These are phyloP conservation scores for Lepidurus apus DNA, from an alignment of 1,140 invertebrate species.

Conservation along the genomic window DNA sequence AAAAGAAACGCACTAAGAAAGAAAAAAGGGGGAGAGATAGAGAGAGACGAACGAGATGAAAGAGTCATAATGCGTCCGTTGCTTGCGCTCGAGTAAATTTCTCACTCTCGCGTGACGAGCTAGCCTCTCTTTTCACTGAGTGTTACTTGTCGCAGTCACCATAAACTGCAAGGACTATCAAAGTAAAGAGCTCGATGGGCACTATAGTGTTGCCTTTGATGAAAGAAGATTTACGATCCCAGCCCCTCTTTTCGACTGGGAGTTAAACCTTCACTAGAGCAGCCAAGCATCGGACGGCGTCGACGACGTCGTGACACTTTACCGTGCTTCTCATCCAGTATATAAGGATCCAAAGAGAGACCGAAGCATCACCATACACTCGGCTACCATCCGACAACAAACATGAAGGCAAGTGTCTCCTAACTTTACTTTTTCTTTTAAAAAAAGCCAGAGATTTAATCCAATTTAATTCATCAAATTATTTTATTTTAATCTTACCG, in stretches of 20 bases:
- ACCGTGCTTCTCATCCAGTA: background rate
- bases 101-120: too few species aligned
- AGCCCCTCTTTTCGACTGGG: background rate
- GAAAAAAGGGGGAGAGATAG: background rate
- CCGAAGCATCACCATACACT: background rate
- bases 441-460: background rate
- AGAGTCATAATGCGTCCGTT: too few species aligned
- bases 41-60: too few species aligned
- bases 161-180: background rate
- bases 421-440: background rate
- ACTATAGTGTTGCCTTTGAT: background rate
- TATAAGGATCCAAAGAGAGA: background rate
- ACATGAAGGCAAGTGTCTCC: constrained; percentile 8
- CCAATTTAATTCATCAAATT: background rate
- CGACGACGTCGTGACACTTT: constrained; percentile 3
- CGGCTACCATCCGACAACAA: background rate
- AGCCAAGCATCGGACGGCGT: constrained; percentile 1
- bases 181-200: background rate
- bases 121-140: background rate
- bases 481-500: background rate
- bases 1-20: background rate
- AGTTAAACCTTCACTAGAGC: background rate
- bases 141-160: background rate
- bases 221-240: background rate
- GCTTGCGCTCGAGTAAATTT: too few species aligned